Percentiles rank a stretch among this genome's conserved stretches.
Conservation (phyloP, 2,888 invertebrate species). For the Eupeodes latifasciatus region DNA sequence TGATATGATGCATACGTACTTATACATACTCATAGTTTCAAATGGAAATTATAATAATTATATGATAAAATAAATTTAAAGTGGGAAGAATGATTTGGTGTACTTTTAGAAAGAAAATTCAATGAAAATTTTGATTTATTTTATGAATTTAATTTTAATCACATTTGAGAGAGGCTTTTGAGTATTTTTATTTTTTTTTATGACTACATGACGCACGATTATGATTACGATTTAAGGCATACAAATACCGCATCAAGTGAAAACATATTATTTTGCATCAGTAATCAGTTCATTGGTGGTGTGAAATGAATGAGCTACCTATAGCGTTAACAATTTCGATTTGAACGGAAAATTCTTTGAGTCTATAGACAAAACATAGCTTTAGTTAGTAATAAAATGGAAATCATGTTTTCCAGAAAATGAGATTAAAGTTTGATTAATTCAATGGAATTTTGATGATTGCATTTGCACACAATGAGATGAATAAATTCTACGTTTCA, state of each 20-base stretch:
- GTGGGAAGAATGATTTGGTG: not conserved
- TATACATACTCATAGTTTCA: constrained; percentile 3
- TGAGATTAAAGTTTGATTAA: no score
- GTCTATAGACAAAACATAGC: no score
- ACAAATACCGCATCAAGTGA: not conserved
- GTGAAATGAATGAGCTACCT: not conserved
- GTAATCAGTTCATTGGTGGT: not conserved
- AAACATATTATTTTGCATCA: not conserved
- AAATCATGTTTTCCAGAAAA: no score
- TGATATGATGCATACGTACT: no score
- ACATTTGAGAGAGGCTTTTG: constrained; percentile 20
- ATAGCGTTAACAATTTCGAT: not conserved
- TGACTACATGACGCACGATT: no score
- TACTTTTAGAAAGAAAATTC: constrained; percentile 32
- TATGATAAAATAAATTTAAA: constrained; percentile 63
- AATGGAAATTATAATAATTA: constrained; percentile 65
- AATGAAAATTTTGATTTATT: constrained; percentile 61
- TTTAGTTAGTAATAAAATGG: no score
- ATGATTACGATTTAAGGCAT: not conserved
- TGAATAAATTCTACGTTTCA: no score
- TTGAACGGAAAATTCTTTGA: not conserved
- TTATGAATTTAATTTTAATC: constrained; percentile 42
- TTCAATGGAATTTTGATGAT: no score
- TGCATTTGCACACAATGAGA: no score
- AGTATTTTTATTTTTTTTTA: not conserved